Evolutionary conservation across 1,140 invertebrate genomes (phyloP), one percentile per base, ranked within the genome.

Genomic region (Leptopilina boulardi): DNA sequence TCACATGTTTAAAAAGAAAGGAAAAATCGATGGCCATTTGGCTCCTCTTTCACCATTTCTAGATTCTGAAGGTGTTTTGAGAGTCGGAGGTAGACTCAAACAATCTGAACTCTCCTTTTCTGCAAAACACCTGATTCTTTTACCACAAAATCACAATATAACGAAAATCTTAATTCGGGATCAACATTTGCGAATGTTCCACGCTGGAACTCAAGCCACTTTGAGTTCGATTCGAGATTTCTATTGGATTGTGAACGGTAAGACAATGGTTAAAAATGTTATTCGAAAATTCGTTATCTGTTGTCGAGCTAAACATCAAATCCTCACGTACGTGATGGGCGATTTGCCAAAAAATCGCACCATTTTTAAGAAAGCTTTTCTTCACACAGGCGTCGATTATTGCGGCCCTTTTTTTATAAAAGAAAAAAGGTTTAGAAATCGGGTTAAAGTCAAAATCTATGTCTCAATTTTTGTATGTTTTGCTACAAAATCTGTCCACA

Each of bases 371-470:
- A 9, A n/a, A 11, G 54, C 73, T 21, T 66, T 74, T 30, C 21
- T 19, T 42, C 3, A 66, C 26, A n/a, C 26, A 21, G 73, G 54
- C 71, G 38, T n/a, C n/a, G n/a, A n/a, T n/a, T n/a, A n/a, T n/a
- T n/a, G n/a, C n/a, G n/a, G n/a, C n/a, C n/a, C n/a, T 8, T 8
- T 87, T n/a, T 34, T 78, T 0, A 75, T 87, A 0, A 89, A 87
- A 77, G 79, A 30, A 10, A 77, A 71, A 19, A 74, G 59, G 2
- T 71, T 73, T 30, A 75, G 82, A 26, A 76, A 74, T 9, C 47
- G 54, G 10, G 59, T 51, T 19, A 70, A 74, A 34, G 78, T 80
- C 8, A 81, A 79, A 42, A 21, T 73, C 30, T 81, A 81, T 71
- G 59, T 74, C 13, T 51, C 34, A 4, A 23, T 80, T 75, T 44